Conservation (phyloP, 2,113 vertebrate genomes). For the Silurus asotus region DNA sequence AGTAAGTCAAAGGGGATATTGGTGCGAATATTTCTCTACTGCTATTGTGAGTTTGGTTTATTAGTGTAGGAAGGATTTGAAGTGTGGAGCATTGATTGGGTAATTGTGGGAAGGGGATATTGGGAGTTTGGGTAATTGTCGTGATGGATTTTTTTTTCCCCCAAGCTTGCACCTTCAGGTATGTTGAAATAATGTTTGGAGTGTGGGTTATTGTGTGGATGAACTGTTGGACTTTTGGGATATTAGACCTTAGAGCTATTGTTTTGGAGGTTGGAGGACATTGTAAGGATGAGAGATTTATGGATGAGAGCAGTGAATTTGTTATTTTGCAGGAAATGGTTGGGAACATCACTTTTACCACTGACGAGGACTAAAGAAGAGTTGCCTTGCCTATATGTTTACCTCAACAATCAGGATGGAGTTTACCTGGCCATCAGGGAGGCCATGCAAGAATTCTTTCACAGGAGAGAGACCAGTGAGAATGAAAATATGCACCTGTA, state of each 20-base stretch:
- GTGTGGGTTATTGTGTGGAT: neutral
- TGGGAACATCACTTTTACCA: neutral
- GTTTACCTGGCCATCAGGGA: conserved; percentile 1
- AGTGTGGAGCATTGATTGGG: no score
- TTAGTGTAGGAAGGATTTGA: neutral
- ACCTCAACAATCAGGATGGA: neutral
- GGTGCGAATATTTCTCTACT: neutral
- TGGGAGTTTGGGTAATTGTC: neutral
- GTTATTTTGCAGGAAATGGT: neutral
- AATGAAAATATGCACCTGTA: neutral
- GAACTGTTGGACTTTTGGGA: neutral
- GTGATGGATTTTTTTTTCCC: neutral
- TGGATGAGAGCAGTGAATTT: neutral
- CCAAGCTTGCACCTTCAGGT: neutral
- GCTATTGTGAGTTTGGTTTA: neutral
- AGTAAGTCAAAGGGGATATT: conserved; percentile 53
- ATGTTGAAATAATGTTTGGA: neutral
- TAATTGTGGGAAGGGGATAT: neutral
- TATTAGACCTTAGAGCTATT: neutral
- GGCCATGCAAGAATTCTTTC: neutral
- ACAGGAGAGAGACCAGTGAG: neutral
- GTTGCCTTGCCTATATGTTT: neutral
- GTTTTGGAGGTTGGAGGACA: neutral
- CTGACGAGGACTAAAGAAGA: conserved; percentile 1
- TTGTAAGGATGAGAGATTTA: neutral